Base-by-base conservation (phyloP, 1,140 invertebrate species). In the Drosophila kikkawai region DNA sequence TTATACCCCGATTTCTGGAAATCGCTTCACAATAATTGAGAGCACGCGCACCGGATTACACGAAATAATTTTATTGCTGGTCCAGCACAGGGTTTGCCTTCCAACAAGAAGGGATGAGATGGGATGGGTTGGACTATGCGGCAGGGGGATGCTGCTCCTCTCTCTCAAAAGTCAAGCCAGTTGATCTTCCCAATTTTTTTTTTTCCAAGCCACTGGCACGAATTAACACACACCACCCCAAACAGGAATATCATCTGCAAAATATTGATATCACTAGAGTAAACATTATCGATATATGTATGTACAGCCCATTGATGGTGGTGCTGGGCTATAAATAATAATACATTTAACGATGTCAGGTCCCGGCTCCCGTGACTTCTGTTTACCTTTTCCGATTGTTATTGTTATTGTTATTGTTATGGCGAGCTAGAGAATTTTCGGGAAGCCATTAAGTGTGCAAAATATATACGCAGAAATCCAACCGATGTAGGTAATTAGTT, bases 41-140 rank as follows among this genome's bases (percentile, higher is more conserved):
- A 85, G 82, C 82, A 85, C 82, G 82, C 83, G 82, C 79, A 63
- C 47, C 50, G 82, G 82, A 86, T 85, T 82, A 85, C 83, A 86
- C 61, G 79, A 79, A 81, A 85, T 86, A 57, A 82, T 86, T 82
- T 86, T 69, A 86, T 82, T 59, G 75, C 53, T 55, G 75, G 53
- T 65, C 50, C 36, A 2, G 39, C 22, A 36, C 39, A 41, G 37
- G 66, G 66, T 42, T 42, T 57, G 73, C 74, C 45, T 42, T 19
- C 32, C 39, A 13, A 6, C 8, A 1, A 36, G 37, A 47, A 50
- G 58, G 39, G 42, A 19, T 15, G 19, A 9, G 36, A 37, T 39
- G 12, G 15, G 26, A 29, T 34, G 32, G 32, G 32, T 1, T 17
- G 42, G 22, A 39, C 15, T 29, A 15, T 26, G 6, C 37, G 22